These are phyloP conservation scores for Punctoribates punctum DNA, from an alignment of 2,888 invertebrate species.

Conservation along the genomic window DNA sequence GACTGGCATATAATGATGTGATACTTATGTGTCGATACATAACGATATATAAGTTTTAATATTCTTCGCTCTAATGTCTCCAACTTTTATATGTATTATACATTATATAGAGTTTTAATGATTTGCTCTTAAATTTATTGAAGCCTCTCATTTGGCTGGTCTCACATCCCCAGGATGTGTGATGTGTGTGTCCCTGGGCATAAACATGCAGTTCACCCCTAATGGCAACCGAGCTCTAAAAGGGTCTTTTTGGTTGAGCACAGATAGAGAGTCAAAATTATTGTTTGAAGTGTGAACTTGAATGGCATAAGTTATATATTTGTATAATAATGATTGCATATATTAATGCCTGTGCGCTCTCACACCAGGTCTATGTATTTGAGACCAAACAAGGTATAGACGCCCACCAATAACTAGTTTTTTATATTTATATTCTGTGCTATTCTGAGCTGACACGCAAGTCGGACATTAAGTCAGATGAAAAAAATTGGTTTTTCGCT, in stretches of 20 bases:
- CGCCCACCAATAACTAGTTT: constrained; percentile 39
- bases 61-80: neutral
- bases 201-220: neutral
- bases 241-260: constrained; percentile 10
- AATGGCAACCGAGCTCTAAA: neutral
- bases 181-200: neutral
- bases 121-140: constrained; percentile 12
- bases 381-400: constrained; percentile 38
- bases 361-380: constrained; percentile 22
- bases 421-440: constrained; percentile 14
- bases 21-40: constrained; percentile 37
- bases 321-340: constrained; percentile 38
- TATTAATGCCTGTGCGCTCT: constrained; percentile 26
- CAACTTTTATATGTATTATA: neutral
- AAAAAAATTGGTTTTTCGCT: neutral
- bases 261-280: neutral
- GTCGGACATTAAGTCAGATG: constrained; percentile 30
- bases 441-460: constrained; percentile 30
- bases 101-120: constrained; percentile 13
- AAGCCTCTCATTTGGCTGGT: constrained; percentile 2
- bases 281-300: constrained; percentile 36
- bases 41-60: neutral
- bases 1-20: constrained; percentile 38
- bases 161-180: neutral
- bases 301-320: constrained; percentile 38